Base-by-base conservation (phyloP, 2,113 vertebrate genomes). In the Hyperoodon ampullatus region DNA sequence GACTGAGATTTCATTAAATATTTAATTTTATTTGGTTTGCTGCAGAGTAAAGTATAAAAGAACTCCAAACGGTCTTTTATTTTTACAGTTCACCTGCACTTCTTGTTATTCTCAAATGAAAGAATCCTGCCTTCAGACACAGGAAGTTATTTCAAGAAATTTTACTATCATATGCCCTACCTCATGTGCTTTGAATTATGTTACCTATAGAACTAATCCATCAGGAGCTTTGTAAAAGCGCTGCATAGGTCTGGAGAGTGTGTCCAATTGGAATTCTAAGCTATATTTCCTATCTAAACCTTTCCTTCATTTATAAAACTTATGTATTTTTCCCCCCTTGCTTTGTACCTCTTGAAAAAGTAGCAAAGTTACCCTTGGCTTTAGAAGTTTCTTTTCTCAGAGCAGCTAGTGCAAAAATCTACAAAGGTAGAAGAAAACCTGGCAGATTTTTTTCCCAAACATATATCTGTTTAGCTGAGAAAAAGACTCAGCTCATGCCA, bases 1-100 rank as follows among this genome's bases (percentile, higher is more conserved):
- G 68, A 74, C 93, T 90, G 92, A 88, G 81, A 83, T 93, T 97
- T 97, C 78, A 92, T 96, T 96, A 98, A 96, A 94, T 97, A 96
- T 97, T 97, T 97, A 87, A 95, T 96, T 96, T 88, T 95, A 93
- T 96, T 97, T 97, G n/a, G 58, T 75, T 96, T 95, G 82, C 97
- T 96, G 24, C 78, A 84, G 95, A 80, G 60, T 33, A 93, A 95
- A 96, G 63, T 94, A 88, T 94, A 44, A 93, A 95, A 96, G 44
- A 96, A 96, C 19, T 94, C 78, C 33, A n/a, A 78, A 65, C 26
- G 35, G 50, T 87, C 35, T 85, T 94, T 93, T 88, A 88, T 92
- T 78, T 80, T 78, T 71, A 87, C 23, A 75, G 80, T 93, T 96
- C 50, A 88, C 74, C 74, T 93, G 42, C 53, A 88, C 61, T 91